Evolutionary conservation across 35 echinoderm and acorn worm genomes (phyloP).

Genomic region (Patiria miniata): DNA sequence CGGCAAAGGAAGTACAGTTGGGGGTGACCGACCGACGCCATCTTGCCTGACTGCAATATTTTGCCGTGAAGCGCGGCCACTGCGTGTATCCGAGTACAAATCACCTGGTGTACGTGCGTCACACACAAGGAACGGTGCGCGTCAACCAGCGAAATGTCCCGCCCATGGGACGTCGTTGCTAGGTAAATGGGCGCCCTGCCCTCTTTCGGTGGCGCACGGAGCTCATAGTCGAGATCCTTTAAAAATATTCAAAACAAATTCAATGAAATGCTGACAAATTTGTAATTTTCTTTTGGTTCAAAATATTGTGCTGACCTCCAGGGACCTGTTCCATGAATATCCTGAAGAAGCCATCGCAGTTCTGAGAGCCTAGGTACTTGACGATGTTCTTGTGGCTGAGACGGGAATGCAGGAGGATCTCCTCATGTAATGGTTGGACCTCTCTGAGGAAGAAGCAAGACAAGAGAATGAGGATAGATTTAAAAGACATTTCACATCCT

Average conservation of each 20-base stretch:
- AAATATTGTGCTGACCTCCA: conserved; percentile 74
- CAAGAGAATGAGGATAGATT: not conserved
- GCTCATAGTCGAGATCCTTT: not conserved
- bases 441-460: conserved; percentile 57
- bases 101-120: no score
- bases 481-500: not conserved
- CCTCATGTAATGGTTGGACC: conserved; percentile 94
- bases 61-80: no score
- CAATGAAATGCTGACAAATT: no score
- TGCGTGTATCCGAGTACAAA: no score
- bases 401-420: conserved; percentile 89
- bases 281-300: not conserved
- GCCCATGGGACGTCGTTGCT: no score
- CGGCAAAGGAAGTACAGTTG: no score
- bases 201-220: no score
- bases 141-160: no score
- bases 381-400: conserved; percentile 98
- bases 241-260: not conserved
- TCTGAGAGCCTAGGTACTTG: conserved; percentile 92
- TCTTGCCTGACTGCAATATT: no score
- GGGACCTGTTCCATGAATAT: conserved; percentile 99
- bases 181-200: no score
- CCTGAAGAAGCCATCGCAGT: conserved; percentile 49
- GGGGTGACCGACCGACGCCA: no score
- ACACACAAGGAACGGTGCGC: no score